phyloP scores from a whole-genome alignment of 2,797 vertebrate genomes.

The Pseudocheirus occidentalis region DNA sequence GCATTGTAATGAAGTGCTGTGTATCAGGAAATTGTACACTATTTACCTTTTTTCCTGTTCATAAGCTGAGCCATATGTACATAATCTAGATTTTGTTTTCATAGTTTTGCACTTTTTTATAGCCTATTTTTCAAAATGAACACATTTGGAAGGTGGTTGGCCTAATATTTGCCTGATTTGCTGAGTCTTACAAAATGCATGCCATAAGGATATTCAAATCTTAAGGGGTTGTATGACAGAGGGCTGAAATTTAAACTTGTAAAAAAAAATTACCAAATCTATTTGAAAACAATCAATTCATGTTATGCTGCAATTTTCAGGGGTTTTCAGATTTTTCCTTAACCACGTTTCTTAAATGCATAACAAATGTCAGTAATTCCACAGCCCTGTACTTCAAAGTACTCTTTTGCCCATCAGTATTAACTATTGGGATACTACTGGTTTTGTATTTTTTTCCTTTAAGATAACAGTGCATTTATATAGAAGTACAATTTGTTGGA shows the following conservation, averaged over 20 bases:
- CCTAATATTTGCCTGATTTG: constrained; percentile 81
- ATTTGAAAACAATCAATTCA: constrained; percentile 68
- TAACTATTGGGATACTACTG: constrained; percentile 87
- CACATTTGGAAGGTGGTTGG: constrained; percentile 86
- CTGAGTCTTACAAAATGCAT: constrained; percentile 75
- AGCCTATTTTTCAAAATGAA: constrained; percentile 87
- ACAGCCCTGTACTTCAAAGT: constrained; percentile 79
- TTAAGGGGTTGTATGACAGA: constrained; percentile 49
- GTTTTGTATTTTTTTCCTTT: constrained; percentile 83
- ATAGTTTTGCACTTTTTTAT: constrained; percentile 90
- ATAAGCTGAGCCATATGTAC: constrained; percentile 89
- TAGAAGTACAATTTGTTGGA: constrained; percentile 86
- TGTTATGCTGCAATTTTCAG: constrained; percentile 77
- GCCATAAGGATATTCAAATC: constrained; percentile 68
- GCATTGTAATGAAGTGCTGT: constrained; percentile 82
- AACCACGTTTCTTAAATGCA: constrained; percentile 62
- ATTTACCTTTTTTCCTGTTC: constrained; percentile 83
- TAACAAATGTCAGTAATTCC: constrained; percentile 61
- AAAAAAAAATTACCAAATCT: constrained; percentile 78
- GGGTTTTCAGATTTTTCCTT: constrained; percentile 64
- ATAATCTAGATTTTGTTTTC: constrained; percentile 86
- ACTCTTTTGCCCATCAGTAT: constrained; percentile 85
- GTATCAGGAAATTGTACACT: constrained; percentile 83
- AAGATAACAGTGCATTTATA: constrained; percentile 83
- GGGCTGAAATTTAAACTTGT: constrained; percentile 69